Percentiles rank a stretch among this genome's conserved stretches.
These are phyloP conservation scores for Morone saxatilis DNA, from an alignment of 2,113 vertebrate species.

Conservation along the genomic window DNA sequence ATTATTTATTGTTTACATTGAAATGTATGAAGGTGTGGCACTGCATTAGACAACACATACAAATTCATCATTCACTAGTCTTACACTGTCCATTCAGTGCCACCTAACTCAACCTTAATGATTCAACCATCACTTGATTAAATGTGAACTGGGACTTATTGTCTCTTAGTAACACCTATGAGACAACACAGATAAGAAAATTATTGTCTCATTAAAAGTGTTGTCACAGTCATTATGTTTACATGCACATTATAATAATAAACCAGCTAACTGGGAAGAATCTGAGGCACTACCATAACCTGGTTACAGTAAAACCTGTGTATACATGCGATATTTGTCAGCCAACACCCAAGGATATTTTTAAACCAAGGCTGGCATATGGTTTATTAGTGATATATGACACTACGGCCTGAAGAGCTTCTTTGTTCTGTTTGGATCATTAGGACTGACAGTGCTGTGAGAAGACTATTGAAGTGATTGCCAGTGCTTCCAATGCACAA, in stretches of 20 bases:
- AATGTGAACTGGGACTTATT: not conserved
- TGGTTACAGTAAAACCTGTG: not conserved
- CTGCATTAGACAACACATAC: not conserved
- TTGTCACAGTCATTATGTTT: conserved; percentile 8
- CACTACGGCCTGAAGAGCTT: not conserved
- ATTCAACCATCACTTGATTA: not conserved
- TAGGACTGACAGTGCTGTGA: not conserved
- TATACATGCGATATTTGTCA: not conserved
- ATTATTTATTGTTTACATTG: not conserved
- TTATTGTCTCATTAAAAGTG: not conserved
- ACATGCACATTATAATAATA: conserved; percentile 11
- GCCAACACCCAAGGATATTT: not conserved
- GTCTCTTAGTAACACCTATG: not conserved
- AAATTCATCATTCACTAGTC: not conserved
- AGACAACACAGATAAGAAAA: not conserved
- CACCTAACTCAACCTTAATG: not conserved
- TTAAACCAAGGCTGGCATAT: not conserved
- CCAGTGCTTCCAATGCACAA: not conserved
- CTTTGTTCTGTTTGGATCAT: not conserved
- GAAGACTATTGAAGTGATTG: not conserved
- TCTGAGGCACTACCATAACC: conserved; percentile 5
- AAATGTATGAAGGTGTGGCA: not conserved
- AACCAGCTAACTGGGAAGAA: not conserved
- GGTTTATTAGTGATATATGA: not conserved
- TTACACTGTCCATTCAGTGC: not conserved